Percentiles rank a stretch among this genome's conserved stretches.
These are phyloP conservation scores for Pseudobourletiella spinata DNA, from an alignment of 1,140 invertebrate species.

Conservation along the genomic window DNA sequence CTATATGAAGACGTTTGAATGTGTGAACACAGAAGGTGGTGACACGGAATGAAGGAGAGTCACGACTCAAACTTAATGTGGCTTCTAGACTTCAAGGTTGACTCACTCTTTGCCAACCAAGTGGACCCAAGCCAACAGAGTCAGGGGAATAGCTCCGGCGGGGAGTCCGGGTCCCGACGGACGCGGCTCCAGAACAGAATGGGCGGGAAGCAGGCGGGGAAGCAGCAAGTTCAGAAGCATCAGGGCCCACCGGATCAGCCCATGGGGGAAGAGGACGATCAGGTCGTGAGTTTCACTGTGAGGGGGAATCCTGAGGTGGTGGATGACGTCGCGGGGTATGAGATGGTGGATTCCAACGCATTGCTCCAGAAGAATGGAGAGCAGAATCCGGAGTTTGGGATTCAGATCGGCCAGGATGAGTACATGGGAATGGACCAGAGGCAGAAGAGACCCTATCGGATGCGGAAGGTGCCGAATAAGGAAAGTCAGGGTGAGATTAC, in stretches of 20 bases:
- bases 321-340: slow-evolving; percentile 20
- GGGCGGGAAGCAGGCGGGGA: not conserved
- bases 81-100: slow-evolving; percentile 33
- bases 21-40: slow-evolving; percentile 7
- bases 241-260: not conserved
- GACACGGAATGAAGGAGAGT: slow-evolving; percentile 29
- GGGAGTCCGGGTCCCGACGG: not conserved
- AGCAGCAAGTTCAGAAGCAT: not conserved
- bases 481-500: slow-evolving; percentile 1
- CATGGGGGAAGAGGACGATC: not conserved
- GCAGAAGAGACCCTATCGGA: not conserved
- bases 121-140: not conserved
- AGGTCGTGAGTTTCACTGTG: slow-evolving; percentile 8
- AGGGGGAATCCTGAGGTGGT: not conserved
- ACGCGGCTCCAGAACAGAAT: not conserved
- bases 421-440: not conserved
- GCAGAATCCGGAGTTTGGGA: not conserved
- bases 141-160: not conserved
- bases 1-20: too few relatives aligned
- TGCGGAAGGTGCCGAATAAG: not conserved
- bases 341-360: slow-evolving; percentile 15
- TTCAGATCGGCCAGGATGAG: not conserved
- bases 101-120: slow-evolving; percentile 17
- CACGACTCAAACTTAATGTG: slow-evolving; percentile 31
- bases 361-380: not conserved